Conservation (phyloP, 1,140 invertebrate species). For the Drosophila subpulchrella region DNA sequence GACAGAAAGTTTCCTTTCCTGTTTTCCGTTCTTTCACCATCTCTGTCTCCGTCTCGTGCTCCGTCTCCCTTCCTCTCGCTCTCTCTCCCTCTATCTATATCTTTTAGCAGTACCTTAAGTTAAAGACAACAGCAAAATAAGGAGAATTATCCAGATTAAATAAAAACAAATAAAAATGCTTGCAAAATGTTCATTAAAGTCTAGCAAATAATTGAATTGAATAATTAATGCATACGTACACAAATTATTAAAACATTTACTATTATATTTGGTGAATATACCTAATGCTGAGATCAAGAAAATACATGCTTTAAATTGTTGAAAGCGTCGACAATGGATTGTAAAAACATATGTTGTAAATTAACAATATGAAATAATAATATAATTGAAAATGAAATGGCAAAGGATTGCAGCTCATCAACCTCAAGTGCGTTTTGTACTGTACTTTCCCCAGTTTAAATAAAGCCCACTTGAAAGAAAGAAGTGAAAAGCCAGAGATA, state of each 20-base stretch:
- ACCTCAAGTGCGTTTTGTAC: neutral
- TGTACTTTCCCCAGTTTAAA: neutral
- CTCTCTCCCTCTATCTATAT: neutral
- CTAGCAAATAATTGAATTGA: neutral
- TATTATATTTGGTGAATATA: too few species aligned
- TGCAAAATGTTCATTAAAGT: constrained; percentile 13
- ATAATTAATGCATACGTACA: neutral
- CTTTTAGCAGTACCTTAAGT: constrained; percentile 19
- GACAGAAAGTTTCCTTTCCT: constrained; percentile 74
- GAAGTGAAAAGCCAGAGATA: constrained; percentile 12
- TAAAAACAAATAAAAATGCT: constrained; percentile 2
- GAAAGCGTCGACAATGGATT: too few species aligned
- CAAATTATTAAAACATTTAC: too few species aligned
- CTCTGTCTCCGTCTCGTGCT: neutral
- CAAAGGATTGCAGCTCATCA: neutral
- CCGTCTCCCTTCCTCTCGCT: neutral
- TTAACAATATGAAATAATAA: too few species aligned
- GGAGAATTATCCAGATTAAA: constrained; percentile 2
- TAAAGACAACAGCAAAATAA: constrained; percentile 39
- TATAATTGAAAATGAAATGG: neutral
- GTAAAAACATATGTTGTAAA: too few species aligned
- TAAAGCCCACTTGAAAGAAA: neutral
- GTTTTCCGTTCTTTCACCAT: constrained; percentile 4
- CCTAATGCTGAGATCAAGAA: too few species aligned
- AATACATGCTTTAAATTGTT: too few species aligned